Evolutionary conservation across 2,797 vertebrate genomes (phyloP).

Genomic region (Pseudomugil tenellus): DNA sequence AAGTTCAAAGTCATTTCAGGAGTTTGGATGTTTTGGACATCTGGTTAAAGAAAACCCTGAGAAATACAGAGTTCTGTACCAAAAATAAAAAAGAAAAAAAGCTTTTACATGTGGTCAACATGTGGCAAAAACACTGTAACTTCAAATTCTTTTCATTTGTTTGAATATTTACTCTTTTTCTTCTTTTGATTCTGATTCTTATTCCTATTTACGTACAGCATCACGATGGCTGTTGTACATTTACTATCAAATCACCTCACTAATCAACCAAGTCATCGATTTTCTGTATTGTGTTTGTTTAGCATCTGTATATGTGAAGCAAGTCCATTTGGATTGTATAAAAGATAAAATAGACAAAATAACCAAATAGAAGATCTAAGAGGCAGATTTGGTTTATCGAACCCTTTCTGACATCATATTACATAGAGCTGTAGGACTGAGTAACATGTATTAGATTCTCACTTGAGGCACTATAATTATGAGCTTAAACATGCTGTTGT

Average conservation of each 20-base stretch:
- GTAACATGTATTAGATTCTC: background rate
- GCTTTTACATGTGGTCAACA: too few relatives aligned
- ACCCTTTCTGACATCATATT: background rate
- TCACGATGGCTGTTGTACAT: too few relatives aligned
- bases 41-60: slow-evolving; percentile 7
- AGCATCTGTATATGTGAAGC: too few relatives aligned
- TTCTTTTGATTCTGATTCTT: background rate
- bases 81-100: too few relatives aligned
- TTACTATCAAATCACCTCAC: too few relatives aligned
- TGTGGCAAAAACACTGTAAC: background rate
- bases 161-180: background rate
- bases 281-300: too few relatives aligned
- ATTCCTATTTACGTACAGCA: too few relatives aligned
- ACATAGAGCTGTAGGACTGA: background rate
- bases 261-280: too few relatives aligned
- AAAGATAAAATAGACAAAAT: background rate
- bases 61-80: background rate
- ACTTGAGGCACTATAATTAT: background rate
- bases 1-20: slow-evolving; percentile 31
- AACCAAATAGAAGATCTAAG: background rate
- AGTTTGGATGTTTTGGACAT: slow-evolving; percentile 21
- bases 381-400: background rate
- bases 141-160: too few relatives aligned
- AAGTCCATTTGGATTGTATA: too few relatives aligned
- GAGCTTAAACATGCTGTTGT: background rate